Percentiles rank a stretch among this genome's conserved stretches.
Conservation (phyloP, 1,140 invertebrate genomes). For the Drosophila equinoxialis region DNA sequence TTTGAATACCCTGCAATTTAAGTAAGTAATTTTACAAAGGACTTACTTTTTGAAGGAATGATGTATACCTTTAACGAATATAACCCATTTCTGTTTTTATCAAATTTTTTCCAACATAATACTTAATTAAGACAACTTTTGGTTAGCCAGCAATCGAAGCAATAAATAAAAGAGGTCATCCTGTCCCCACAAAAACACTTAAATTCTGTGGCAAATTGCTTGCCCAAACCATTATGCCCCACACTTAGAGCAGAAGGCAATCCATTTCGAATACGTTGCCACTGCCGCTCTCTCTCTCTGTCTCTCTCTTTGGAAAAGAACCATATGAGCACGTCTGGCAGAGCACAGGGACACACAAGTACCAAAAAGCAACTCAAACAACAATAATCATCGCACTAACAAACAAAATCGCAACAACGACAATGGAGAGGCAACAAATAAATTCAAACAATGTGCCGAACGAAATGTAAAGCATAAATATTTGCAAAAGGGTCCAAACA, state of each 20-base stretch:
- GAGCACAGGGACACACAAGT: slow-evolving; percentile 36
- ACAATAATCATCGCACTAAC: slow-evolving; percentile 71
- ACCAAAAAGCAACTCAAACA: slow-evolving; percentile 49
- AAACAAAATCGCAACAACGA: slow-evolving; percentile 73
- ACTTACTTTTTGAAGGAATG: no score
- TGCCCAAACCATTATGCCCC: slow-evolving; percentile 51
- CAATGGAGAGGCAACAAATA: slow-evolving; percentile 70
- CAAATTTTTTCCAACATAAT: slow-evolving; percentile 4
- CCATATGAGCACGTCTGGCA: slow-evolving; percentile 68
- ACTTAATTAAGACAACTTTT: slow-evolving; percentile 17
- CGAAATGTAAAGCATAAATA: slow-evolving; percentile 80
- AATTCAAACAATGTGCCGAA: slow-evolving; percentile 81
- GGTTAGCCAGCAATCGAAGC: slow-evolving; percentile 35
- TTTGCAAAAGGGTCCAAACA: slow-evolving; percentile 67
- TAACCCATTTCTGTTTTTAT: slow-evolving; percentile 27
- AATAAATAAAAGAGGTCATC: slow-evolving; percentile 75
- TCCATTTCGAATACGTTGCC: not conserved
- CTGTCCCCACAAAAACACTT: slow-evolving; percentile 17
- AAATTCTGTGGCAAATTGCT: slow-evolving; percentile 59
- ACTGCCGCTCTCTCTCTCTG: not conserved
- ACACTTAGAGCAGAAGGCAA: slow-evolving; percentile 16
- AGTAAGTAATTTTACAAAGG: not conserved
- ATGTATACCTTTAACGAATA: no score
- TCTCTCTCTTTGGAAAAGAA: slow-evolving; percentile 18
- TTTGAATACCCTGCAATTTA: not conserved